These are phyloP conservation scores for Drosophila tristis DNA, from an alignment of 1,140 invertebrate genomes.

Conservation along the genomic window DNA sequence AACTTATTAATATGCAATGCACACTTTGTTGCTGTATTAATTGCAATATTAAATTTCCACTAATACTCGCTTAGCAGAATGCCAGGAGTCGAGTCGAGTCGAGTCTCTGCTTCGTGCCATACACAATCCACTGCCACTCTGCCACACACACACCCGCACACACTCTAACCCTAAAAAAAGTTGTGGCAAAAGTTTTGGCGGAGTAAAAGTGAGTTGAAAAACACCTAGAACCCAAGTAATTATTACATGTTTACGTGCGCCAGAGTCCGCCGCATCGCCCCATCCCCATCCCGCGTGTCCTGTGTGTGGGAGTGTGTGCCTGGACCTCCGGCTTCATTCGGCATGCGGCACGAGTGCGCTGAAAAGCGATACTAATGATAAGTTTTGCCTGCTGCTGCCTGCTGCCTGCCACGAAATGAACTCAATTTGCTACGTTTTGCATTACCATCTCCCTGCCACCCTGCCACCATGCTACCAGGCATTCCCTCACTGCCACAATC, in stretches of 20 bases:
- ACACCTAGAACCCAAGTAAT: constrained; percentile 60
- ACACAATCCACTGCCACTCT: no score
- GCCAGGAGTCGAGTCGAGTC: constrained; percentile 10
- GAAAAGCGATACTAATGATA: constrained; percentile 84
- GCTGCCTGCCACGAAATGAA: constrained; percentile 71
- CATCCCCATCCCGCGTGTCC: constrained; percentile 1
- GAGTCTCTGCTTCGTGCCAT: constrained; percentile 1
- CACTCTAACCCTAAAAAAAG: constrained; percentile 17
- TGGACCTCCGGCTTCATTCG: constrained; percentile 58
- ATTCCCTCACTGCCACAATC: no score
- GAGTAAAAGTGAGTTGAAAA: constrained; percentile 50
- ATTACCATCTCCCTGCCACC: constrained; percentile 38
- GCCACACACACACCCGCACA: no score
- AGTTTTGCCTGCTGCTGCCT: constrained; percentile 55
- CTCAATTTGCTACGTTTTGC: constrained; percentile 77
- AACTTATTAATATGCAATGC: constrained; percentile 83
- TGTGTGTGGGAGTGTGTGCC: constrained; percentile 20
- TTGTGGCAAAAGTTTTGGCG: constrained; percentile 45
- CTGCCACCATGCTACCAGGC: no score
- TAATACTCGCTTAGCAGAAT: constrained; percentile 75
- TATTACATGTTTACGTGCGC: constrained; percentile 67
- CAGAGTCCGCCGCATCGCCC: constrained; percentile 19
- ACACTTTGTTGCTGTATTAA: constrained; percentile 81
- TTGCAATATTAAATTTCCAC: constrained; percentile 83
- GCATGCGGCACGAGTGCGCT: constrained; percentile 62